Conservation (phyloP, 2,113 vertebrate species). For the Petroica traversi region DNA sequence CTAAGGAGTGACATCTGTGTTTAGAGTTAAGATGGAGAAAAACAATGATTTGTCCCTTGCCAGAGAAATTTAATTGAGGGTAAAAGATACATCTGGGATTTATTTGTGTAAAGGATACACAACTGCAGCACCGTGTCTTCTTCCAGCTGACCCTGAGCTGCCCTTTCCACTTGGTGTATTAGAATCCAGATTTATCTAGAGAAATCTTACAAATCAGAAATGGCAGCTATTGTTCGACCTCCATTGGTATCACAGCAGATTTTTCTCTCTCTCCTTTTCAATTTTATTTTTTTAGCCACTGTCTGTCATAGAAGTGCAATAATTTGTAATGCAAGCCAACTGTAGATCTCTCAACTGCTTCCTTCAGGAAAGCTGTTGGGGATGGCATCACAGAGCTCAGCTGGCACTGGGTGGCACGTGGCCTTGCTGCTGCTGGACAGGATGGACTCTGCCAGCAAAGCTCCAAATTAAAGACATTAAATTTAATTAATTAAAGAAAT, state of each 20-base stretch:
- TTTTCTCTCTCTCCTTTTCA: neutral
- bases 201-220: neutral
- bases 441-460: neutral
- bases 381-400: neutral
- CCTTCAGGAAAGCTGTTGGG: neutral
- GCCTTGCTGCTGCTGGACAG: neutral
- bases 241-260: neutral
- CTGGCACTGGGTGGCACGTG: neutral
- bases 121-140: neutral
- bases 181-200: neutral
- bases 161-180: neutral
- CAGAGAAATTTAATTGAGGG: neutral
- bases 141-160: neutral
- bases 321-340: neutral
- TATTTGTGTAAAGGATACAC: neutral
- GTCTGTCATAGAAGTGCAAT: neutral
- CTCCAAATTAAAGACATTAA: no score
- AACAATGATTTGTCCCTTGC: neutral
- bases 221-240: neutral
- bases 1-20: neutral
- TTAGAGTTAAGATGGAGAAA: neutral
- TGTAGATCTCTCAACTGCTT: neutral
- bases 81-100: neutral
- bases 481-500: no score
- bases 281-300: neutral